Evolutionary conservation across 2,888 invertebrate species (phyloP).

Genomic region (Erannis defoliaria): DNA sequence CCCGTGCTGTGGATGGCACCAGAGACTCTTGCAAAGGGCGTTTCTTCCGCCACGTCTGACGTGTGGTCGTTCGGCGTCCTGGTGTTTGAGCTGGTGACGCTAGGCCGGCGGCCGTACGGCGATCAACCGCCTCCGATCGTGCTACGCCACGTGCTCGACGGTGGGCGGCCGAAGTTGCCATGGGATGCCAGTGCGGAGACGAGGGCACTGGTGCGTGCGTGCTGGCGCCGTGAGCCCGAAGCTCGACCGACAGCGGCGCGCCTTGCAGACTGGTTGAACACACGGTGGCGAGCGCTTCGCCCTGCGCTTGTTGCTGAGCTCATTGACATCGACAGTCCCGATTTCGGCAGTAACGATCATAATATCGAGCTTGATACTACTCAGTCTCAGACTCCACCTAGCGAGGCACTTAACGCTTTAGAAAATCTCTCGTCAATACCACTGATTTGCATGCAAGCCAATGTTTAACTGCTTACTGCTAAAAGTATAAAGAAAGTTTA

Average conservation of each 20-base stretch:
- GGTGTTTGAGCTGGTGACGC: constrained; percentile 93
- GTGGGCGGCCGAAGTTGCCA: constrained; percentile 89
- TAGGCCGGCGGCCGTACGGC: constrained; percentile 95
- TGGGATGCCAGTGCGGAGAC: constrained; percentile 68
- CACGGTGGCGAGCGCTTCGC: constrained; percentile 85
- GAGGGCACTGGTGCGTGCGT: constrained; percentile 88
- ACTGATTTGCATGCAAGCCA: no score
- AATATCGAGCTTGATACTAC: neutral
- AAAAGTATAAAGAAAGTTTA: no score
- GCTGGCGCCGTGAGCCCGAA: constrained; percentile 90
- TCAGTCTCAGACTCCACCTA: neutral
- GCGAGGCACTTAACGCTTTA: no score
- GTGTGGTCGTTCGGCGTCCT: constrained; percentile 96
- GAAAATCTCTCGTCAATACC: no score
- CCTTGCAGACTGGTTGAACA: constrained; percentile 91
- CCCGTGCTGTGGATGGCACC: constrained; percentile 97
- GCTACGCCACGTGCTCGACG: constrained; percentile 86
- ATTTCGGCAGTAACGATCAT: constrained; percentile 14
- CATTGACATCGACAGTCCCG: constrained; percentile 12
- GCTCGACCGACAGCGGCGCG: constrained; percentile 90
- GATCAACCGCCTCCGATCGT: constrained; percentile 90
- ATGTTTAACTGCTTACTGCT: no score
- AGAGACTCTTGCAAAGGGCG: constrained; percentile 92
- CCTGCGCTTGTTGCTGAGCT: constrained; percentile 50
- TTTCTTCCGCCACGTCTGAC: constrained; percentile 94